Conservation (phyloP, 2,888 invertebrate species). For the Chymomyza amoena region DNA sequence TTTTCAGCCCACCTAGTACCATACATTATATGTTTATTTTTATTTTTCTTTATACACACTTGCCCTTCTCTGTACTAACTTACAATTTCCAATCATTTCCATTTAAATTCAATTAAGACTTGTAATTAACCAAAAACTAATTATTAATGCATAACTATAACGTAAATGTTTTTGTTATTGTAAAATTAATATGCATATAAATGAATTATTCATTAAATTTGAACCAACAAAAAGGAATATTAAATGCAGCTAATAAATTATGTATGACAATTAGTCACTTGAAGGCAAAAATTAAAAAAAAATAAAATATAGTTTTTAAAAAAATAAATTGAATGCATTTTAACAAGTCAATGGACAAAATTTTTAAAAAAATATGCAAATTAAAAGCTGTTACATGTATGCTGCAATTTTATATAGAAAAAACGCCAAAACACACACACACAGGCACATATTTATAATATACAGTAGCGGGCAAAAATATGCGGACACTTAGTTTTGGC, state of each 20-base stretch:
- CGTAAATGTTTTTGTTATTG: slow-evolving; percentile 38
- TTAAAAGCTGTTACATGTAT: slow-evolving; percentile 12
- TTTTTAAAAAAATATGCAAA: not conserved
- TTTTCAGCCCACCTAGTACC: too few relatives aligned
- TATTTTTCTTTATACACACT: slow-evolving; percentile 5
- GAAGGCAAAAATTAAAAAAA: not conserved
- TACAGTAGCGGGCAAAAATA: too few relatives aligned
- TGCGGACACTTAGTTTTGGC: too few relatives aligned
- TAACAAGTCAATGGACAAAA: slow-evolving; percentile 21
- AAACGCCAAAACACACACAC: slow-evolving; percentile 27
- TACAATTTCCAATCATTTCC: slow-evolving; percentile 57
- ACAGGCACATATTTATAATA: slow-evolving; percentile 11
- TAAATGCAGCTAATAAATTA: slow-evolving; percentile 18
- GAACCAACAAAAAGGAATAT: slow-evolving; percentile 2
- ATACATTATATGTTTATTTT: not conserved
- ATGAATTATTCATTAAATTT: not conserved
- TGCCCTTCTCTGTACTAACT: slow-evolving; percentile 33
- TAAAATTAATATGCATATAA: slow-evolving; percentile 19
- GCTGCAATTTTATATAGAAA: slow-evolving; percentile 14
- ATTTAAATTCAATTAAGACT: slow-evolving; percentile 67
- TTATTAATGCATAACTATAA: slow-evolving; percentile 50
- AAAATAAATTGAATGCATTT: slow-evolving; percentile 14
- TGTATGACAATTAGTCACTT: slow-evolving; percentile 12
- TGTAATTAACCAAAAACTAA: slow-evolving; percentile 73
- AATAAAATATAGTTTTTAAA: not conserved